Conservation (phyloP, 1,140 invertebrate genomes). For the Lamellibrachia luymesi region DNA sequence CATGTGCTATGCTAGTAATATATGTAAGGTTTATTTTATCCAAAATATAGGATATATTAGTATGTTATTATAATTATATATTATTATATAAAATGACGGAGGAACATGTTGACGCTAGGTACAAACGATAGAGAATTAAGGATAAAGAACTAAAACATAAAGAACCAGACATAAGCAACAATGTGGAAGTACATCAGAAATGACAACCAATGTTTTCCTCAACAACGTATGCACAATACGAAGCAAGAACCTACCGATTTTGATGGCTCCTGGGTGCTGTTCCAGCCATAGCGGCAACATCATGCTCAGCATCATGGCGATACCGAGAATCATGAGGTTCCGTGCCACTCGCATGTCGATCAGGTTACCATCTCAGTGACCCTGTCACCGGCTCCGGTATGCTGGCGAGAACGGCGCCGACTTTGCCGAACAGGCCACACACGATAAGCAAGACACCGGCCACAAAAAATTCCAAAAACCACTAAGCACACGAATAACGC, state of each 20-base stretch:
- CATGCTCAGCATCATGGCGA: constrained; percentile 26
- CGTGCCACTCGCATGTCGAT: constrained; percentile 20
- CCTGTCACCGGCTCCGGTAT: constrained; percentile 83
- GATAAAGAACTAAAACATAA: too few species aligned
- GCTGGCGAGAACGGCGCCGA: constrained; percentile 82
- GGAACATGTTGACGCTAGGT: too few species aligned
- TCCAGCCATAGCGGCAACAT: constrained; percentile 24
- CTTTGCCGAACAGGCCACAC: constrained; percentile 67
- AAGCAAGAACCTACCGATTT: constrained; percentile 17
- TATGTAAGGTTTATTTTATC: too few species aligned
- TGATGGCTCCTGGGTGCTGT: not conserved
- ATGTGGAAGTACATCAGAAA: too few species aligned
- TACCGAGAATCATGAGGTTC: constrained; percentile 25
- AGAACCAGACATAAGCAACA: too few species aligned
- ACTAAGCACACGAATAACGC: too few species aligned
- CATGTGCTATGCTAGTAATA: too few species aligned
- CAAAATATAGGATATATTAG: too few species aligned
- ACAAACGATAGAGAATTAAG: too few species aligned
- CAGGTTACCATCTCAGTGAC: constrained; percentile 10
- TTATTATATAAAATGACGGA: too few species aligned
- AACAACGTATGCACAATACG: not conserved
- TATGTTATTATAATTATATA: too few species aligned
- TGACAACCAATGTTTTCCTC: too few species aligned
- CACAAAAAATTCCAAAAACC: constrained; percentile 53
- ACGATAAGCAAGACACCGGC: constrained; percentile 74